These are phyloP conservation scores for Dysidea cf. avara DNA, from an alignment of 37 sponge, comb jelly and placozoan genomes.

Conservation along the genomic window DNA sequence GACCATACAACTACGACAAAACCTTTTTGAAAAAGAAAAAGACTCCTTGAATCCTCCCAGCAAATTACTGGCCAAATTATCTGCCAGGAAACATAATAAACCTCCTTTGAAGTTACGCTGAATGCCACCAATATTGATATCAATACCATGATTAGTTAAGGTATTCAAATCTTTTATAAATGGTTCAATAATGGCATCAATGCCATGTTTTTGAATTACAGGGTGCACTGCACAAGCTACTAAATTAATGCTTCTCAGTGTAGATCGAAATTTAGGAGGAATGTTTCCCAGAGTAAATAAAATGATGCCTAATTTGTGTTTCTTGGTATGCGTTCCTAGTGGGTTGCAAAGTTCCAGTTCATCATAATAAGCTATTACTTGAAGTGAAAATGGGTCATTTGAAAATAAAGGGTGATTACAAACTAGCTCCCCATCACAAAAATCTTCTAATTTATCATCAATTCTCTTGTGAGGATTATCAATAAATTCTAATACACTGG, in stretches of 20 bases:
- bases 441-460: conserved; percentile 21
- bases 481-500: too few relatives aligned
- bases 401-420: conserved; percentile 12
- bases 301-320: conserved; percentile 41
- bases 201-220: conserved; percentile 33
- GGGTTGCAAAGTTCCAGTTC: conserved; percentile 45
- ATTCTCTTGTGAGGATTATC: too few relatives aligned
- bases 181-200: conserved; percentile 26
- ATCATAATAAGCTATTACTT: conserved; percentile 47
- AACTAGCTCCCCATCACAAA: conserved; percentile 34
- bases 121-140: not conserved
- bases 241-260: conserved; percentile 13
- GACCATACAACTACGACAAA: conserved; percentile 32
- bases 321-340: conserved; percentile 27
- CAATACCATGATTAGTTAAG: conserved; percentile 9
- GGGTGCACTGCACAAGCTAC: conserved; percentile 5
- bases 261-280: conserved; percentile 26
- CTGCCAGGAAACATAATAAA: conserved; percentile 17
- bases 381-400: conserved; percentile 29
- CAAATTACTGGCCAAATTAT: conserved; percentile 17
- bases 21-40: conserved; percentile 29
- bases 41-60: conserved; percentile 38
- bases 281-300: conserved; percentile 38
- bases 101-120: conserved; percentile 27
- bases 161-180: conserved; percentile 32